Base-by-base conservation (phyloP, 2,888 invertebrate genomes). In the Lycia hirtaria region DNA sequence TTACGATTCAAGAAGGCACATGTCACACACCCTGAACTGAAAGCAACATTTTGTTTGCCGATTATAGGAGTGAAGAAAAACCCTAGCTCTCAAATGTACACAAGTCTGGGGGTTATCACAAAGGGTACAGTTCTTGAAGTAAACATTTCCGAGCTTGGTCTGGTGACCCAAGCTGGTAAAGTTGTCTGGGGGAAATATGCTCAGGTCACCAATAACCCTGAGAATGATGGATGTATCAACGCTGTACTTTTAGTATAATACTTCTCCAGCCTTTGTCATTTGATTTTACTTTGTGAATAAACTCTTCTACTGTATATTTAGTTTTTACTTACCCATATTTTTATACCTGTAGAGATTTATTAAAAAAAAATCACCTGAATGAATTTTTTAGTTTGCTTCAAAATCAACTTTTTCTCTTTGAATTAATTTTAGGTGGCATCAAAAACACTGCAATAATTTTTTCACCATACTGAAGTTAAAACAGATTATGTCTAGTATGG, bases 111-210 rank as follows among this genome's bases (percentile, higher is more conserved):
- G 1, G 99, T 99, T 3, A 99, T 99, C 48, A 99, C 99, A 0
- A 99, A 99, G 92, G 99, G 99, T 81, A 99, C 99, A 1, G 96
- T 99, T 0, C 96, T 99, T 56, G 99, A 99, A 94, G 96, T 99
- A 0, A 99, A 99, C 82, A 98, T 99, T 72, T 98, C 98, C 4
- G 99, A 99, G 88, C 93, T 99, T 62, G 99, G 99, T 92, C 93
- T 99, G 62, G 99, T 99, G 1, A 99, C 99, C 0, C 98, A 99
- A 84, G 97, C 98, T 6, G 99, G 99, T 59, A 99, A 99, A 94
- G 98, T 99, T 43, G 98, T 99, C 0, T 99, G 99, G 99, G 99
- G 99, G 57, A 99, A 99, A 93, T 99, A 98, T 83, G 99, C 99
- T 0, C 99, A 99, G 89, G 99, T 99, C 14, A 99, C 99, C 0